Percentiles rank a stretch among this genome's conserved stretches.
Conservation (phyloP, 2,888 invertebrate species). For the Acanthacorydalis orientalis region DNA sequence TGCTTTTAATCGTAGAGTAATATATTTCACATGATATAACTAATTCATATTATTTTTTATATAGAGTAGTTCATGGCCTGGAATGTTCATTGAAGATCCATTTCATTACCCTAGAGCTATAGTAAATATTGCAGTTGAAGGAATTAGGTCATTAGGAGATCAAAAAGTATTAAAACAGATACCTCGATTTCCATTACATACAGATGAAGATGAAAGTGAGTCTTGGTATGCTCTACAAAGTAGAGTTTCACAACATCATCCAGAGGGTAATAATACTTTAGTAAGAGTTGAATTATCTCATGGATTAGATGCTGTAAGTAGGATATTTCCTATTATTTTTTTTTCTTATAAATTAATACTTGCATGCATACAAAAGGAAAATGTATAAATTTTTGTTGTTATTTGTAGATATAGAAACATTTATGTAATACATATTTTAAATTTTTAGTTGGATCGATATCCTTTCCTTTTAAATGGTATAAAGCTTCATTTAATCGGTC, state of each 20-base stretch:
- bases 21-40: neutral
- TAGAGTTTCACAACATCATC: conserved; percentile 41
- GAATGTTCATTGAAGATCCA: conserved; percentile 48
- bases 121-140: conserved; percentile 53
- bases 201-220: conserved; percentile 44
- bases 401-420: neutral
- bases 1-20: too few relatives aligned
- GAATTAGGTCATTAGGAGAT: conserved; percentile 36
- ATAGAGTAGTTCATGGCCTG: conserved; percentile 49
- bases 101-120: conserved; percentile 57
- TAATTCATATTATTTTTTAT: conserved; percentile 8
- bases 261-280: conserved; percentile 39
- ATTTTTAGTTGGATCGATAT: conserved; percentile 3
- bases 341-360: neutral
- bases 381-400: neutral
- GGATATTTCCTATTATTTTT: neutral
- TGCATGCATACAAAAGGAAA: neutral
- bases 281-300: conserved; percentile 47
- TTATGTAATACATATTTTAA: neutral
- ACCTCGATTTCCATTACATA: conserved; percentile 36
- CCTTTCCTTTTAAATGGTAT: neutral
- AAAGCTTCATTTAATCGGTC: neutral
- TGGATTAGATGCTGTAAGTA: conserved; percentile 43
- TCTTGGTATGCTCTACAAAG: conserved; percentile 39
- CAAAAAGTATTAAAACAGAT: conserved; percentile 22